phyloP scores from a whole-genome alignment of 2,113 vertebrate species.

The Zeus faber region DNA sequence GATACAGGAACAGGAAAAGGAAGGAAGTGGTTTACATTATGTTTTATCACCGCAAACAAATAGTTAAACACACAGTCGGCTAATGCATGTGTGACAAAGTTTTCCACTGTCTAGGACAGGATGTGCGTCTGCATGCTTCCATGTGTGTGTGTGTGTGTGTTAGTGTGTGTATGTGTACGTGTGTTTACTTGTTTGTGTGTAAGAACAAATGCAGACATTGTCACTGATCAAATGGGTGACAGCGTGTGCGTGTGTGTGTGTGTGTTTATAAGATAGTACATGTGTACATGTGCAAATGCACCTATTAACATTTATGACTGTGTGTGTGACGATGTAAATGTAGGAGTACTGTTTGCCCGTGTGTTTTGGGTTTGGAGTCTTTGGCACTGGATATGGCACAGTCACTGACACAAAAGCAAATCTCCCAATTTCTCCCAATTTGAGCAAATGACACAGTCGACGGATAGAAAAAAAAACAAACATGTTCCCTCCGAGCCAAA shows the following conservation, averaged over 20 bases:
- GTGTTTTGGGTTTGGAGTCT: conserved; percentile 54
- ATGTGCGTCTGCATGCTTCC: not conserved
- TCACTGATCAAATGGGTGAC: conserved; percentile 17
- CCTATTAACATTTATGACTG: no score
- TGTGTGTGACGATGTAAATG: no score
- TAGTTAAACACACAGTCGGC: conserved; percentile 49
- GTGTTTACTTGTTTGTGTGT: conserved; percentile 9
- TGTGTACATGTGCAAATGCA: no score
- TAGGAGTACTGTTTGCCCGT: conserved; percentile 20
- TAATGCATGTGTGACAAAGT: conserved; percentile 26
- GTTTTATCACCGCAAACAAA: conserved; percentile 19
- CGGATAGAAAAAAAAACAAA: conserved; percentile 44
- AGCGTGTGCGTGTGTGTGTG: conserved; percentile 9
- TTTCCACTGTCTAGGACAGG: conserved; percentile 21
- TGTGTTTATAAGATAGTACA: no score
- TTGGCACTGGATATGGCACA: conserved; percentile 47
- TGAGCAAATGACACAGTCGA: conserved; percentile 41
- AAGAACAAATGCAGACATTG: conserved; percentile 23
- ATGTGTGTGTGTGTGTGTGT: conserved; percentile 6
- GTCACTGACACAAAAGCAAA: no score
- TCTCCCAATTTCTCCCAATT: conserved; percentile 55
- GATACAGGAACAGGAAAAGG: conserved; percentile 33
- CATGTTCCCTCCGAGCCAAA: conserved; percentile 41
- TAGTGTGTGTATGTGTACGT: not conserved
- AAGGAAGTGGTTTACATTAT: conserved; percentile 23